Conservation (phyloP, 2,113 vertebrate genomes). For the Phaethornis superciliosus region DNA sequence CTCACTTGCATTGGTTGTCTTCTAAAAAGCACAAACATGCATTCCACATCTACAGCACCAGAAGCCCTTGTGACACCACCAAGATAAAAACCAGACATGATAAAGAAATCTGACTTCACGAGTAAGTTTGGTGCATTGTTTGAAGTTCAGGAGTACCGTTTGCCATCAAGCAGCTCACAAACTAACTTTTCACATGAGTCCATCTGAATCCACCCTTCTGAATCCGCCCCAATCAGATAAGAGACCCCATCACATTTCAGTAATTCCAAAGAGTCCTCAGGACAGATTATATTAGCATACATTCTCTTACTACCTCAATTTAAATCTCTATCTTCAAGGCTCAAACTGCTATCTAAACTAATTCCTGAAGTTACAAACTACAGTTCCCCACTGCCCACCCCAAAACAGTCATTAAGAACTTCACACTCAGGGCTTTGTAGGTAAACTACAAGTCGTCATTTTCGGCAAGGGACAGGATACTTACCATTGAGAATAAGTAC, state of each 20-base stretch:
- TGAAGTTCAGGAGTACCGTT: background rate
- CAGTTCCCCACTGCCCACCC: background rate
- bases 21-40: background rate
- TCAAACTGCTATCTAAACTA: background rate
- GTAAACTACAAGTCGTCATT: background rate
- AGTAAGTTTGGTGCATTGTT: background rate
- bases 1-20: background rate
- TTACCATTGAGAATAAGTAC: no score
- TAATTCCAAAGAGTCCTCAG: background rate
- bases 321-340: background rate
- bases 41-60: background rate
- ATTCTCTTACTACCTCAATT: background rate
- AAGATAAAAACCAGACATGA: background rate
- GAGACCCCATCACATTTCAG: background rate
- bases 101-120: background rate
- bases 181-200: background rate
- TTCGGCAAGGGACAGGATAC: background rate
- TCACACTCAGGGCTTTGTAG: background rate
- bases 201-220: background rate
- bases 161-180: background rate
- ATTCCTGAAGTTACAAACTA: background rate
- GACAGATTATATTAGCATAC: background rate
- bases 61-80: background rate
- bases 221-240: background rate
- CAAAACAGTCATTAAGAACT: background rate